Evolutionary conservation across 2,888 invertebrate species (phyloP), one percentile per base, ranked within the genome.

Genomic region (Tachina fera): DNA sequence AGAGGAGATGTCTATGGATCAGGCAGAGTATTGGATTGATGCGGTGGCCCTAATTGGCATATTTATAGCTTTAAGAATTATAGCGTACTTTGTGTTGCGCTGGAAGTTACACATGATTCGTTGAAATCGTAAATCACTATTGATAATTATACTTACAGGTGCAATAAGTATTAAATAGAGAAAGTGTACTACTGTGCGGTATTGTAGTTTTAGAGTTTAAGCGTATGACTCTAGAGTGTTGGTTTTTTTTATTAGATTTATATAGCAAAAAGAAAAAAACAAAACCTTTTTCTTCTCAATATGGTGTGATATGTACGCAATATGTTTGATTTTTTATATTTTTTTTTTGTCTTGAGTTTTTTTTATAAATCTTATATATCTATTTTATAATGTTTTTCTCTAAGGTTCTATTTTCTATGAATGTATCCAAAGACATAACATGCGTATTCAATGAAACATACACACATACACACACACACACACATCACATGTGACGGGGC

Each of bases 11-110:
- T 95, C 96, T 6, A 97, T 97, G 96, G 95, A 96, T 84, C 94
- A 95, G 80, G 95, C 95, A 0, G 95, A 95, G 88, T 97, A 96
- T 91, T 96, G 97, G 95, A 93, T 97, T 14, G 97, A 98, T 93
- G 96, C 96, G 14, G 95, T 95, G 19, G 97, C 97, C n/a, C 93
- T 98, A 81, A 93, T 95, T 88, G 96, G 95, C 70, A 96, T 97
- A 90, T 97, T 98, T 91, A 93, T 98, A 88, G 94, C 95, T 88
- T 94, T 97, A 89, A 95, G 97, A 92, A 93, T 96, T 91, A 94
- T 96, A 90, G 96, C 97, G 87, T 97, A 97, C 91, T 95, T 97
- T 92, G 96, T 97, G 87, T 94, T 98, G 90, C 95, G 96, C 92
- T 96, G 97, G 93, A 97, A 97, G 92, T 93, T 97, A 91, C 94